These are phyloP conservation scores for Forbesichthys papilliferus DNA, from an alignment of 2,113 vertebrate species.

Conservation along the genomic window DNA sequence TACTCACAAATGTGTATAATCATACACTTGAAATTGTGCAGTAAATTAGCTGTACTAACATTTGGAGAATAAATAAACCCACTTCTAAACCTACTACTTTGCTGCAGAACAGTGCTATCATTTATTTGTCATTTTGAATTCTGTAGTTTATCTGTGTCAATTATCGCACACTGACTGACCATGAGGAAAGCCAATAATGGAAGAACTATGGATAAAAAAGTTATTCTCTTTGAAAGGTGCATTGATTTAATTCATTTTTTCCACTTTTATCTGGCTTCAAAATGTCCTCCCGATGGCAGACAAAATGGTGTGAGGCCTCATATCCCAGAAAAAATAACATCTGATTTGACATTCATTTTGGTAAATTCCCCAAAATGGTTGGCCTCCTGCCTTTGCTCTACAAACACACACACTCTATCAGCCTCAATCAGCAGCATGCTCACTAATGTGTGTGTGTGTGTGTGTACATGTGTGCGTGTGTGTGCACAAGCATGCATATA, in stretches of 20 bases:
- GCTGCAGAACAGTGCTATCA: background rate
- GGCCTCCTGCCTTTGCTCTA: slow-evolving; percentile 52
- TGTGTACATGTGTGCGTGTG: background rate
- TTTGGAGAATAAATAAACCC: no score
- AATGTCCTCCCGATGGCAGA: slow-evolving; percentile 24
- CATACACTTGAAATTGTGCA: no score
- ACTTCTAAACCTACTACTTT: background rate
- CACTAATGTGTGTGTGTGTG: slow-evolving; percentile 19
- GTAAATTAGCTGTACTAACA: no score
- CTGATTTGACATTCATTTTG: slow-evolving; percentile 33
- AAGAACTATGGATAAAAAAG: slow-evolving; percentile 15
- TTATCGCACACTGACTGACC: slow-evolving; percentile 21
- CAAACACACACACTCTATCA: slow-evolving; percentile 47
- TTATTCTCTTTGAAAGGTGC: slow-evolving; percentile 37
- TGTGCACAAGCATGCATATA: background rate
- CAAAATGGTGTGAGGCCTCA: slow-evolving; percentile 11
- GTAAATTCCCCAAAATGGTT: slow-evolving; percentile 50
- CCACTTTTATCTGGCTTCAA: slow-evolving; percentile 26
- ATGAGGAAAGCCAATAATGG: slow-evolving; percentile 29
- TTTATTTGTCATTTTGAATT: slow-evolving; percentile 22
- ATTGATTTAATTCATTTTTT: slow-evolving; percentile 1
- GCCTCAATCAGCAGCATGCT: slow-evolving; percentile 55
- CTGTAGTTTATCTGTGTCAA: slow-evolving; percentile 7
- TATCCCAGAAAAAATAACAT: slow-evolving; percentile 43
- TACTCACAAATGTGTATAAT: no score